Evolutionary conservation across 2,113 vertebrate species (phyloP).

Genomic region (Daubentonia madagascariensis): DNA sequence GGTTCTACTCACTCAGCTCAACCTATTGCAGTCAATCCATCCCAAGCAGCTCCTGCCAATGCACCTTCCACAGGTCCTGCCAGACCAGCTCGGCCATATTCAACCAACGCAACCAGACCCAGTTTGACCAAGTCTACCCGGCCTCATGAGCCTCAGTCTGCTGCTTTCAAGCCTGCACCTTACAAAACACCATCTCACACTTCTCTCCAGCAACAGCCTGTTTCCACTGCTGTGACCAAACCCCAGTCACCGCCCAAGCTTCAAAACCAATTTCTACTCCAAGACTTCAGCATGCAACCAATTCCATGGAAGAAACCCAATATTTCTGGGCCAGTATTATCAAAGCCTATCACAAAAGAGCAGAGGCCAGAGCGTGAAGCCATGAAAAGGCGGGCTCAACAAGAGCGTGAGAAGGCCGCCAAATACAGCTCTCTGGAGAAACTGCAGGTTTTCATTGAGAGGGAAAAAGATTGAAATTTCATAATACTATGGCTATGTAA

Average conservation of each 20-base stretch:
- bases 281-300: slow-evolving; percentile 21
- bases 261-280: not conserved
- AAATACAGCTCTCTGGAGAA: slow-evolving; percentile 16
- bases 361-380: slow-evolving; percentile 50
- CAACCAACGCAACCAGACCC: fast-evolving
- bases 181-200: not conserved
- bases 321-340: slow-evolving; percentile 16
- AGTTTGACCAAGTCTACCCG: not conserved
- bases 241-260: not conserved
- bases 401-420: slow-evolving; percentile 41
- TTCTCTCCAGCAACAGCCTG: not conserved
- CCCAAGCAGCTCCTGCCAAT: not conserved
- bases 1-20: not conserved
- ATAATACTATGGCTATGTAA: not conserved
- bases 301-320: not conserved
- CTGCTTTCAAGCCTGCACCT: not conserved
- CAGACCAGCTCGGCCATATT: not conserved
- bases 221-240: not conserved
- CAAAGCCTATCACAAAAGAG: slow-evolving; percentile 27
- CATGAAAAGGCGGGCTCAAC: slow-evolving; percentile 55
- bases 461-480: not conserved
- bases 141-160: not conserved
- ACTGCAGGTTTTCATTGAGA: slow-evolving; percentile 18
- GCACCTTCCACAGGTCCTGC: not conserved
- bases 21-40: not conserved